A percentile compares a stretch with the other conserved stretches of the same genome.
phyloP scores from a whole-genome alignment of 2,888 invertebrate species.

The Callyntrura guangdongensis region DNA sequence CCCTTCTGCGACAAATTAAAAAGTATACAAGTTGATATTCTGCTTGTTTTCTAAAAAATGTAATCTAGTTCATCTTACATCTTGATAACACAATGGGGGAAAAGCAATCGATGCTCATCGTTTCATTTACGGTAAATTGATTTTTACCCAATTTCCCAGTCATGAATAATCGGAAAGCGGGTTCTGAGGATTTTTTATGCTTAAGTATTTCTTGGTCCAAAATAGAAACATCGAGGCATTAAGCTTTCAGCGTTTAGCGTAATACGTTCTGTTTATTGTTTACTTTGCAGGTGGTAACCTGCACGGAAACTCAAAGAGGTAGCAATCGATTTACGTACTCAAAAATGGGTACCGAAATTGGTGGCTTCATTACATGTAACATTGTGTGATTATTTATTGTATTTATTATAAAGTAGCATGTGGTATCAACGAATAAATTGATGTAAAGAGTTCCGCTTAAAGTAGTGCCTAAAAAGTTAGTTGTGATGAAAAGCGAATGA shows the following conservation, averaged over 20 bases:
- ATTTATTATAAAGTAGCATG: not conserved
- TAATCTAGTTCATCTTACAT: too few species aligned
- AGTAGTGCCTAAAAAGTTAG: not conserved
- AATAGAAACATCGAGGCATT: not conserved
- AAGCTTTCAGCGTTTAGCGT: slow-evolving; percentile 13
- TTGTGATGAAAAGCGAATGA: not conserved
- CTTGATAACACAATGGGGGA: not conserved
- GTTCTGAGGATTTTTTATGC: not conserved
- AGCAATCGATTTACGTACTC: not conserved
- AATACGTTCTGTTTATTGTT: not conserved
- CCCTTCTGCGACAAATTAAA: slow-evolving; percentile 19
- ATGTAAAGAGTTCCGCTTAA: not conserved
- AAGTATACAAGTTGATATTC: not conserved
- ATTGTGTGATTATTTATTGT: not conserved
- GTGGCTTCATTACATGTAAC: not conserved
- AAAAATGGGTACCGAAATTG: not conserved
- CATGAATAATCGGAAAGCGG: not conserved
- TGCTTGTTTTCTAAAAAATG: not conserved
- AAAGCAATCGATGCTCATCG: not conserved
- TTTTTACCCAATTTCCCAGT: too few species aligned
- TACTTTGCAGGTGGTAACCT: slow-evolving; percentile 20
- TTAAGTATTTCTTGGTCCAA: not conserved
- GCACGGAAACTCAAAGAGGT: not conserved
- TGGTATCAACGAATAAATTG: not conserved
- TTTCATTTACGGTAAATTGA: too few species aligned